These are phyloP conservation scores for Acropora yongei DNA, from an alignment of 64 coral and sea anemone genomes.

Conservation along the genomic window DNA sequence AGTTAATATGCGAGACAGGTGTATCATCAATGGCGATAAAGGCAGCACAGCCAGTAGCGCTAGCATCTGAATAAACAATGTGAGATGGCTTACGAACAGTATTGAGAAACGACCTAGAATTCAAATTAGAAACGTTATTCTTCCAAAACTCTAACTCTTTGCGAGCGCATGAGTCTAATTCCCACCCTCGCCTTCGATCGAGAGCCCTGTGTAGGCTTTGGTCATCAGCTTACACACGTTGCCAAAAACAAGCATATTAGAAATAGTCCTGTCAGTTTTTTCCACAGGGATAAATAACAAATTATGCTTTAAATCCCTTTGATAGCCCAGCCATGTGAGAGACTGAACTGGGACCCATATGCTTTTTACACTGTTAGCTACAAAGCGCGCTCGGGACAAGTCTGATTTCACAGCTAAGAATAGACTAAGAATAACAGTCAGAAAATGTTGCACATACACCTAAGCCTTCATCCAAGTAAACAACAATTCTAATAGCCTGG, in stretches of 20 bases:
- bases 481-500: too few relatives aligned
- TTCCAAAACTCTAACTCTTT: slow-evolving; percentile 43
- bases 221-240: slow-evolving; percentile 81
- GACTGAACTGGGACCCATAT: too few relatives aligned
- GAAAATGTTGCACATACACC: too few relatives aligned
- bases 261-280: slow-evolving; percentile 14
- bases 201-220: slow-evolving; percentile 40
- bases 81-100: slow-evolving; percentile 7
- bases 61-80: slow-evolving; percentile 60
- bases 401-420: too few relatives aligned
- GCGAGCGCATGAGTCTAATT: not conserved
- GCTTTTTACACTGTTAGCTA: too few relatives aligned
- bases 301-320: too few relatives aligned
- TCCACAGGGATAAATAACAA: too few relatives aligned
- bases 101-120: not conserved
- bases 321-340: too few relatives aligned
- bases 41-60: slow-evolving; percentile 40
- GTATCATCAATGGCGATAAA: slow-evolving; percentile 45
- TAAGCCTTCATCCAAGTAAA: too few relatives aligned
- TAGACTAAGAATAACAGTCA: too few relatives aligned
- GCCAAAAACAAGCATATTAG: slow-evolving; percentile 72
- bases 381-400: too few relatives aligned
- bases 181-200: slow-evolving; percentile 39
- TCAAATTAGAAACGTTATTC: slow-evolving; percentile 22
- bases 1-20: slow-evolving; percentile 45